Conservation (phyloP, 2,797 vertebrate genomes). For the Gouania willdenowi region DNA sequence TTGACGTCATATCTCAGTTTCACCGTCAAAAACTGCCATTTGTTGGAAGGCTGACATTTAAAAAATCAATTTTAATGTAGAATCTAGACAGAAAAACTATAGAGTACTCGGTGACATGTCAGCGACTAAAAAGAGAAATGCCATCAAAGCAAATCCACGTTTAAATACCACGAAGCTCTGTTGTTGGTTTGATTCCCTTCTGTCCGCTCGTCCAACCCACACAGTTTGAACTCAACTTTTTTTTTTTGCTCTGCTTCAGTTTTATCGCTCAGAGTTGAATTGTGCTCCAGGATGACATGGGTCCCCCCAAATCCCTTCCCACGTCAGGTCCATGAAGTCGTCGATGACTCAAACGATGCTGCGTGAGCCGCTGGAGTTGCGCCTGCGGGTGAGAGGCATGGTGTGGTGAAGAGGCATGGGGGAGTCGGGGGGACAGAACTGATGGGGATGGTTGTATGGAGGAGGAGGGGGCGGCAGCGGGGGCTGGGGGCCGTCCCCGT, state of each 20-base stretch:
- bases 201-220: slow-evolving; percentile 1
- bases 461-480: slow-evolving; percentile 93
- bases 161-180: slow-evolving; percentile 27
- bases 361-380: slow-evolving; percentile 92
- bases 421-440: slow-evolving; percentile 92
- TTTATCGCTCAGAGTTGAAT: slow-evolving; percentile 16
- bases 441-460: slow-evolving; percentile 96
- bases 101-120: slow-evolving; percentile 42
- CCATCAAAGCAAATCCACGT: slow-evolving; percentile 27
- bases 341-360: slow-evolving; percentile 82
- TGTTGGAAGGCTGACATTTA: slow-evolving; percentile 32
- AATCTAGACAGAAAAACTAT: slow-evolving; percentile 38
- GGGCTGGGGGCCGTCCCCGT: slow-evolving; percentile 85
- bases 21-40: slow-evolving; percentile 15
- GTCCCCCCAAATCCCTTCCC: too few relatives aligned
- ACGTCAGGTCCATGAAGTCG: background rate
- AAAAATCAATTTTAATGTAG: slow-evolving; percentile 31
- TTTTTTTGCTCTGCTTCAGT: slow-evolving; percentile 26
- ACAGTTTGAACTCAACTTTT: background rate
- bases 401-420: slow-evolving; percentile 86
- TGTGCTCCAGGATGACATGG: slow-evolving; percentile 25
- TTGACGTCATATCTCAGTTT: slow-evolving; percentile 5
- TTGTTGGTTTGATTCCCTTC: slow-evolving; percentile 19
- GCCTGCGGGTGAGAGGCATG: slow-evolving; percentile 85
- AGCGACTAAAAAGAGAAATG: slow-evolving; percentile 35